Conservation (phyloP, 2,888 invertebrate species). For the Listrodromus nycthemerus region DNA sequence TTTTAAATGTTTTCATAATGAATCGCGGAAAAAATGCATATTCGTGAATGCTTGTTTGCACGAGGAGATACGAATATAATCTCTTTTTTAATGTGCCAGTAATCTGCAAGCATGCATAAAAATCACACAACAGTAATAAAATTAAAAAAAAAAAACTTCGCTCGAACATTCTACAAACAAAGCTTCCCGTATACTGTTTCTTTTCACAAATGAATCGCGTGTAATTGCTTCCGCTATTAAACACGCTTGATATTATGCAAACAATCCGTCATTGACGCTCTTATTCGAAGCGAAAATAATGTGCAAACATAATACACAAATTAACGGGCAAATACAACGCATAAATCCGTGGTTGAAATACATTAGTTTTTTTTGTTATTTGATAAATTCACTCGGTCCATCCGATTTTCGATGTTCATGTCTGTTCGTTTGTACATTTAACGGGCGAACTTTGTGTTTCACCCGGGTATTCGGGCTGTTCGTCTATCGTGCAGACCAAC, state of each 20-base stretch:
- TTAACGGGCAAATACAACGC: background rate
- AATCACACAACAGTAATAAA: too few species aligned
- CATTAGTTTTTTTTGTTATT: background rate
- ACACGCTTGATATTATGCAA: background rate
- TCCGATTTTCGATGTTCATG: background rate
- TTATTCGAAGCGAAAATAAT: background rate
- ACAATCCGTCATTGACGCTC: background rate
- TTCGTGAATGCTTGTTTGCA: too few species aligned
- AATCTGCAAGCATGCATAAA: too few species aligned
- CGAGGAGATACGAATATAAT: too few species aligned
- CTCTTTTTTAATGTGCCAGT: too few species aligned
- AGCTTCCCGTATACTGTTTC: background rate
- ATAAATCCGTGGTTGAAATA: background rate
- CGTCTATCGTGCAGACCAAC: background rate
- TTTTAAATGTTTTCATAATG: too few species aligned
- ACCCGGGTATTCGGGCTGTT: background rate
- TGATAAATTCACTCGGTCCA: background rate
- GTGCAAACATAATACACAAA: background rate
- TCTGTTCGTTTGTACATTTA: background rate
- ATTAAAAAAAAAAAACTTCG: too few species aligned
- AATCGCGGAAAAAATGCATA: too few species aligned
- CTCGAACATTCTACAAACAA: too few species aligned
- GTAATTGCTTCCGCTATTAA: conserved; percentile 1
- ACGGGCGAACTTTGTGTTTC: background rate
- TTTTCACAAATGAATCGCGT: background rate